Base-by-base conservation (phyloP, 2,797 vertebrate species). In the Darevskia nairensis region DNA sequence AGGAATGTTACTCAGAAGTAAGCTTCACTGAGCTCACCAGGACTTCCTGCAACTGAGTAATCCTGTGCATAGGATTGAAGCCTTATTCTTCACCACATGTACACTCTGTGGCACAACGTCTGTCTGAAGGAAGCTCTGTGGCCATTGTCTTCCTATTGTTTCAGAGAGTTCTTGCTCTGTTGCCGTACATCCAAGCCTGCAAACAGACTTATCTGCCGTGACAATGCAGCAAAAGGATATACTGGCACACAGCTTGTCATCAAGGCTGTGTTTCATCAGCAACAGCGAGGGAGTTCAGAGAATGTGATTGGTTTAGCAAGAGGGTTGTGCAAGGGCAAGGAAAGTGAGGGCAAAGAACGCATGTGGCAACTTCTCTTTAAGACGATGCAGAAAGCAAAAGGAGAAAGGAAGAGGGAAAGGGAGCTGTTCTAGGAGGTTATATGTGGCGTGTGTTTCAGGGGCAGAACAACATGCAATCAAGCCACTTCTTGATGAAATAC, bases 261-360 rank as follows among this genome's bases (percentile, higher is more conserved):
- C 84, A 78, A 27, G 88, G 84, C 79, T 81, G 68, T 90, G 93
- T 95, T 96, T 95, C 94, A 91, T 94, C 95, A 95, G 90, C 87
- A 90, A 78, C 83, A 89, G 27, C 23, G 46, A 83, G 89, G 82
- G 89, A 87, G 91, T 93, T 91, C 93, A 91, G 93, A 92, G 79
- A 93, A 94, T 23, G 80, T 88, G 82, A 91, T 93, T 85, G 86
- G 76, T 87, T 93, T 80, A 86, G 91, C 90, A 89, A 74, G 80
- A 84, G 15, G 83, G 32, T 95, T 96, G 93, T 87, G 91, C 90
- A 96, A 95, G 21, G 89, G 81, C 92, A 94, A 91, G 89, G 91
- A 95, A 92, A 96, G 92, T 50, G 85, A 94, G 95, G 93, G 91
- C 94, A 94, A 96, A 96, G 94, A 94, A 90, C 94, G 92, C 91